These are phyloP conservation scores for Mesitornis unicolor DNA, from an alignment of 2,113 vertebrate species.

Conservation along the genomic window DNA sequence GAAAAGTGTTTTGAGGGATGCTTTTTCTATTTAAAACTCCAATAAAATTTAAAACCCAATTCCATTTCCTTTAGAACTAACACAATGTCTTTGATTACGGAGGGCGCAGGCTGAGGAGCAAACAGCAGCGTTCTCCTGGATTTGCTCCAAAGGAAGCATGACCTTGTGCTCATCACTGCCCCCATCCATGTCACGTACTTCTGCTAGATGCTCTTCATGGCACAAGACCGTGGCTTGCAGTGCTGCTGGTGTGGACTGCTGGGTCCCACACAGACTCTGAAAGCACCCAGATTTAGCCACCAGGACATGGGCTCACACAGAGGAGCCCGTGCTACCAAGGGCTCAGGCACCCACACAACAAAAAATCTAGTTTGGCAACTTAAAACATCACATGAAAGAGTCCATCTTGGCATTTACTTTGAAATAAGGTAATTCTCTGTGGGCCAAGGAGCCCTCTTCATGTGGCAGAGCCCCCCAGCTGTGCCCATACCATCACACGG, in stretches of 20 bases:
- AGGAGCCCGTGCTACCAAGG: neutral
- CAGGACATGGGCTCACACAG: too few relatives aligned
- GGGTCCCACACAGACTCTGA: neutral
- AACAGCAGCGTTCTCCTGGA: neutral
- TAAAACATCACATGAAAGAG: neutral
- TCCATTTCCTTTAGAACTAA: neutral
- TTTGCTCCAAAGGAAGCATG: neutral
- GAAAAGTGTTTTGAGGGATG: neutral
- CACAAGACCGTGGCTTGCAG: neutral
- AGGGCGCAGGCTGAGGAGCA: neutral
- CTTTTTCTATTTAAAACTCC: neutral
- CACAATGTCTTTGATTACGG: neutral
- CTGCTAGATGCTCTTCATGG: neutral
- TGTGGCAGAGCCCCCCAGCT: neutral
- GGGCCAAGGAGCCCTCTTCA: neutral
- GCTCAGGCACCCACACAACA: neutral
- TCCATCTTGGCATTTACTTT: neutral
- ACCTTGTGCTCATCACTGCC: neutral
- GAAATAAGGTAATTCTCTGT: neutral
- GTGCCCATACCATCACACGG: fast-evolving
- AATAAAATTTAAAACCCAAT: neutral
- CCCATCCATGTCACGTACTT: neutral
- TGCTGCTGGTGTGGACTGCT: neutral
- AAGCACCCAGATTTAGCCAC: neutral
- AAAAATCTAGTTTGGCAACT: neutral